A percentile compares a stretch with the other conserved stretches of the same genome.
These are phyloP conservation scores for Brachionus calyciflorus DNA, from an alignment of 1,140 invertebrate genomes.

Conservation along the genomic window DNA sequence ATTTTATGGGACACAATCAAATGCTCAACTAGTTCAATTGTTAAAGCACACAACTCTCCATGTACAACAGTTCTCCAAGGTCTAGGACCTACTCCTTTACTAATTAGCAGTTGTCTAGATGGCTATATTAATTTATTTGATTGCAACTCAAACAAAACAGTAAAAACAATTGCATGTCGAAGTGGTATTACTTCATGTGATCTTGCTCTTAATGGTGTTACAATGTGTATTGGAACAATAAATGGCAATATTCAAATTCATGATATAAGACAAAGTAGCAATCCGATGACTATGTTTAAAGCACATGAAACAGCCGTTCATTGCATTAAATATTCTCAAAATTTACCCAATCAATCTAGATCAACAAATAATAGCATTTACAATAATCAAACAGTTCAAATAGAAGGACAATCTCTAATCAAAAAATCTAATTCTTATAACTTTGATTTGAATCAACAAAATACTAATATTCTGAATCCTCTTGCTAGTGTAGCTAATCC, in stretches of 20 bases:
- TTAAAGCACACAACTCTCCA: slow-evolving; percentile 13
- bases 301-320: slow-evolving; percentile 27
- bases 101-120: slow-evolving; percentile 29
- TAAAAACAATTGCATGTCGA: slow-evolving; percentile 18
- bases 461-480: not conserved
- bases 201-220: slow-evolving; percentile 12
- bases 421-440: slow-evolving; percentile 31
- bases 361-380: not conserved
- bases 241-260: not conserved
- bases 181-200: slow-evolving; percentile 29
- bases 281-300: slow-evolving; percentile 7
- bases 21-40: not conserved
- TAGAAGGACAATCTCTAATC: not conserved
- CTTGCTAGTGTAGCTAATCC: not conserved
- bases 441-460: not conserved
- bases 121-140: not conserved
- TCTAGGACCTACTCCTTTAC: not conserved
- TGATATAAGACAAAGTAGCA: slow-evolving; percentile 13
- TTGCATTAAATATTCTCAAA: slow-evolving; percentile 35
- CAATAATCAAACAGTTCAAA: not conserved
- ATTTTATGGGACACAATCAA: slow-evolving; percentile 45
- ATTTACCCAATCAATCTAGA: not conserved
- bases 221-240: not conserved
- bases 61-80: slow-evolving; percentile 23
- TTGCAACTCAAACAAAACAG: not conserved